These are phyloP conservation scores for Cremastinae sp. DNA, from an alignment of 2,888 invertebrate species.

Conservation along the genomic window DNA sequence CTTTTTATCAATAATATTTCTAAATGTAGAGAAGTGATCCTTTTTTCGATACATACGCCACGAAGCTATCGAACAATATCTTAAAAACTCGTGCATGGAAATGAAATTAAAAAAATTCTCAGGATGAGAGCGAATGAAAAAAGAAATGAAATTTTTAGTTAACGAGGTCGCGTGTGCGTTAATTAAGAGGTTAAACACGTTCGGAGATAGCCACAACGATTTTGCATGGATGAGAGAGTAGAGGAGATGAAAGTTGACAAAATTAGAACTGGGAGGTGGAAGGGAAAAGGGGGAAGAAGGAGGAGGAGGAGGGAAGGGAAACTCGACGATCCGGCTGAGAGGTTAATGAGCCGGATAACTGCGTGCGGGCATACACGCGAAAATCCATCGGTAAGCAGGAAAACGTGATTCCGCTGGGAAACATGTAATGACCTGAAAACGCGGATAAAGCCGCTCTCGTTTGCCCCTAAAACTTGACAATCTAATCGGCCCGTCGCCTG, in stretches of 20 bases:
- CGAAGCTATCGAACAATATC: no score
- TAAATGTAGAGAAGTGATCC: no score
- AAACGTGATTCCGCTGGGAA: constrained; percentile 42
- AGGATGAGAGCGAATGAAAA: no score
- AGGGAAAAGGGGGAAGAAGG: not conserved
- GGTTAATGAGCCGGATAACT: constrained; percentile 52
- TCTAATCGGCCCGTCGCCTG: constrained; percentile 26
- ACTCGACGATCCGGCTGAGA: constrained; percentile 37
- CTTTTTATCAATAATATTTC: no score
- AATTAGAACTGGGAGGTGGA: constrained; percentile 4
- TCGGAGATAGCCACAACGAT: not conserved
- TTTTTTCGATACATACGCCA: no score
- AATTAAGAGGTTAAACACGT: not conserved
- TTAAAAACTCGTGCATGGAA: no score
- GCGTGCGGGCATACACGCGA: constrained; percentile 22
- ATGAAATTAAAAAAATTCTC: no score
- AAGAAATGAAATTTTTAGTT: no score
- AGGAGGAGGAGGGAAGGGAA: not conserved
- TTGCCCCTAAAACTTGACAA: constrained; percentile 36
- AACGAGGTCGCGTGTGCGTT: not conserved
- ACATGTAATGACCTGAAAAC: constrained; percentile 40
- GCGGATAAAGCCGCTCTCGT: constrained; percentile 39
- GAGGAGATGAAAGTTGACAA: constrained; percentile 35
- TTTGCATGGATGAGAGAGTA: not conserved
- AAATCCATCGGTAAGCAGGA: constrained; percentile 44